Evolutionary conservation across 1,140 invertebrate species (phyloP).

Genomic region (Drosophila baimaii): DNA sequence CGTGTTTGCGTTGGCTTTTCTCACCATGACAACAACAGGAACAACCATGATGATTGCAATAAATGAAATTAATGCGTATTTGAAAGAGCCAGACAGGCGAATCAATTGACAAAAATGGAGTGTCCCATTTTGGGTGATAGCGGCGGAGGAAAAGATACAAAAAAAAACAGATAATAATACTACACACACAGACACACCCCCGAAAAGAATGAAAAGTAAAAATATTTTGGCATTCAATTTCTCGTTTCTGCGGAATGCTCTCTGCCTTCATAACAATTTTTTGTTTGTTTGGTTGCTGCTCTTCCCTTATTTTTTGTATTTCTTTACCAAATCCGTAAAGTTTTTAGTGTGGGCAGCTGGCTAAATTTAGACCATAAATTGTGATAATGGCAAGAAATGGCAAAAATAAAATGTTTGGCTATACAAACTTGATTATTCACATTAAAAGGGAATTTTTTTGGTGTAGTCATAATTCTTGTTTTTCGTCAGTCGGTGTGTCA

Average conservation of each 20-base stretch:
- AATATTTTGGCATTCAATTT: conserved; percentile 44
- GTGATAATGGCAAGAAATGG: conserved; percentile 32
- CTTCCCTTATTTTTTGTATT: not conserved
- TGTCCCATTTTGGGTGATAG: conserved; percentile 56
- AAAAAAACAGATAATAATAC: conserved; percentile 13
- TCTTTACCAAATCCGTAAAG: conserved; percentile 36
- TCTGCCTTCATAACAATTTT: conserved; percentile 14
- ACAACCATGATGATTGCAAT: conserved; percentile 79
- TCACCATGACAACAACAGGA: conserved; percentile 69
- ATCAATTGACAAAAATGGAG: conserved; percentile 81
- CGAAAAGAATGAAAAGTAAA: conserved; percentile 44
- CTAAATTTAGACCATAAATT: conserved; percentile 41
- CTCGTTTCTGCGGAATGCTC: conserved; percentile 29
- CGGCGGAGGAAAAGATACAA: conserved; percentile 7
- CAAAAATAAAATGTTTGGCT: conserved; percentile 35
- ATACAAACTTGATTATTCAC: conserved; percentile 35
- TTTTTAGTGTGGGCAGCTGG: conserved; percentile 26
- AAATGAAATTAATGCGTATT: conserved; percentile 83
- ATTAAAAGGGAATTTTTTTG: conserved; percentile 31
- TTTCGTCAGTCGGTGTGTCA: not conserved
- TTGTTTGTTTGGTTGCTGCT: too few species aligned
- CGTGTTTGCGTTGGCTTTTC: conserved; percentile 67
- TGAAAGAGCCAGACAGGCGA: conserved; percentile 81
- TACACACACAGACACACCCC: conserved; percentile 12
- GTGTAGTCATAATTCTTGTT: conserved; percentile 8